Conservation (phyloP, 2,113 vertebrate species). For the Syngnathus typhle region DNA sequence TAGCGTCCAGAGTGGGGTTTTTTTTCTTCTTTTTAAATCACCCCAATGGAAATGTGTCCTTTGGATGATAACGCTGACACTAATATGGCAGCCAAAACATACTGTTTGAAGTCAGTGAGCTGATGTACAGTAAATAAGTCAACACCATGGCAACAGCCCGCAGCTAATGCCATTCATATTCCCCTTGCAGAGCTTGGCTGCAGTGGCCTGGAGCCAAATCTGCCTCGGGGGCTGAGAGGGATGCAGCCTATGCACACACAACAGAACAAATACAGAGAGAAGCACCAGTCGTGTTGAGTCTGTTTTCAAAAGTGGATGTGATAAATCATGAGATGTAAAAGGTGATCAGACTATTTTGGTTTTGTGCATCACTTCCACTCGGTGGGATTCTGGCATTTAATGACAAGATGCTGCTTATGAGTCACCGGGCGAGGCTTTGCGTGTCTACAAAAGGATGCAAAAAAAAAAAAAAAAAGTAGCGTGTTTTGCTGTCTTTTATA, state of each 20-base stretch:
- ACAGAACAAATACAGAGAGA: not conserved
- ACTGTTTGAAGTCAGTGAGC: conserved; percentile 51
- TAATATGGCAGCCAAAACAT: conserved; percentile 43
- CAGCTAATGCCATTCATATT: conserved; percentile 48
- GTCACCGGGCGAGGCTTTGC: conserved; percentile 25
- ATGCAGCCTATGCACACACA: conserved; percentile 8
- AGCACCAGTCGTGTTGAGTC: not conserved
- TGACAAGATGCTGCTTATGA: conserved; percentile 17
- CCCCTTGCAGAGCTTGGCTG: conserved; percentile 28
- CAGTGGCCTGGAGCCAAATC: conserved; percentile 35
- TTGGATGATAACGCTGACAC: conserved; percentile 51
- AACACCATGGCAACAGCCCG: conserved; percentile 56
- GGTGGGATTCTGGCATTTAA: conserved; percentile 7
- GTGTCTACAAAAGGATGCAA: not conserved
- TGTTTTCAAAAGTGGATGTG: not conserved
- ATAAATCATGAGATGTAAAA: not conserved
- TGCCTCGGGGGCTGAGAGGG: conserved; percentile 31
- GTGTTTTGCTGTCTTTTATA: conserved; percentile 19
- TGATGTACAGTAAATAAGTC: conserved; percentile 61
- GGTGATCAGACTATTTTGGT: conserved; percentile 14
- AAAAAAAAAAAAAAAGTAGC: conserved; percentile 1
- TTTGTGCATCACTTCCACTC: conserved; percentile 23
- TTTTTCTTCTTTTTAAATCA: conserved; percentile 24
- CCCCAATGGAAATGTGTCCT: conserved; percentile 47
- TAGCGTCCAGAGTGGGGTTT: conserved; percentile 10